These are phyloP conservation scores for Ceryle rudis DNA, from an alignment of 2,797 vertebrate genomes.

Conservation along the genomic window DNA sequence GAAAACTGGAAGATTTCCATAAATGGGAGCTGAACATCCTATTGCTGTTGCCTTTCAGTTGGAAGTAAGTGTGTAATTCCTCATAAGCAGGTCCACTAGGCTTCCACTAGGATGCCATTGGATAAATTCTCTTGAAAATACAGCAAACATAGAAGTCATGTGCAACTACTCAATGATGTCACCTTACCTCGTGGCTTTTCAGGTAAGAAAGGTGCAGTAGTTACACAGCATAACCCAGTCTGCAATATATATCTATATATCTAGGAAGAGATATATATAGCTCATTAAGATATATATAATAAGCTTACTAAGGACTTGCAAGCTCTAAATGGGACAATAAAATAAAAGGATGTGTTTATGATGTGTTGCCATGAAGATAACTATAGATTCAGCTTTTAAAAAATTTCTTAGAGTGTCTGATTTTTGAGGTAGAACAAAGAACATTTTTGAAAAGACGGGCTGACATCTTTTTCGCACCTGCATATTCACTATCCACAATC, in stretches of 20 bases:
- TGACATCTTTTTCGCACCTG: background rate
- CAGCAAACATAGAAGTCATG: rapidly evolving
- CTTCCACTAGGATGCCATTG: background rate
- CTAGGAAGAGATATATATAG: background rate
- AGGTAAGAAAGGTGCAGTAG: background rate
- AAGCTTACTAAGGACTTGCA: background rate
- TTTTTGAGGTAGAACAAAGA: background rate
- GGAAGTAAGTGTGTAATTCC: background rate
- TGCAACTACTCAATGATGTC: background rate
- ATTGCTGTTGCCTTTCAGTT: background rate
- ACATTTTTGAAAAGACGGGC: background rate
- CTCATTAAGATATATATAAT: too few relatives aligned
- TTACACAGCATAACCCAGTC: rapidly evolving
- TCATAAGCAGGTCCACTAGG: background rate
- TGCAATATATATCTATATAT: background rate
- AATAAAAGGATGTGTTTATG: background rate
- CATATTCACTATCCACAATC: background rate
- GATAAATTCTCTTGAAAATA: background rate
- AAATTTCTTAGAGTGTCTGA: background rate
- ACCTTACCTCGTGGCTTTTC: background rate
- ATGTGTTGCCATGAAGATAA: background rate
- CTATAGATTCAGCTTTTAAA: background rate
- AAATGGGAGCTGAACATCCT: background rate
- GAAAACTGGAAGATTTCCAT: background rate
- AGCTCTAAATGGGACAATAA: background rate